Evolutionary conservation across 2,113 vertebrate genomes (phyloP).

Genomic region (Elgaria multicarinata): DNA sequence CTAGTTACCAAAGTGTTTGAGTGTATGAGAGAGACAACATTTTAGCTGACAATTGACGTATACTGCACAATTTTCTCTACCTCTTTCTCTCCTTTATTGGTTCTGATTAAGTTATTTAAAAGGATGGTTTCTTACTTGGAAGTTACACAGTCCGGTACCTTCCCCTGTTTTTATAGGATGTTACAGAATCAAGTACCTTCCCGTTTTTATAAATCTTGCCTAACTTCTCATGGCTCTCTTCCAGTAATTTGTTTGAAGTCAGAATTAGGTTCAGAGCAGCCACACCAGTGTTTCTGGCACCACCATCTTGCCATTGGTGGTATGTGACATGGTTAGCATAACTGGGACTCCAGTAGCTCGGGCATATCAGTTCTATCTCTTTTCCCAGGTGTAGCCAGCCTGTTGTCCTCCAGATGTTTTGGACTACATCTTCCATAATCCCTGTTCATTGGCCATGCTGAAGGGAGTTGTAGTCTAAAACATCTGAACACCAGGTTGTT

Average conservation of each 20-base stretch:
- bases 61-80: background rate
- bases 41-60: background rate
- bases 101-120: background rate
- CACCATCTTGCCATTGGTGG: background rate
- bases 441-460: background rate
- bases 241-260: background rate
- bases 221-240: background rate
- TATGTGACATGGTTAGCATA: background rate
- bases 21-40: background rate
- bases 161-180: background rate
- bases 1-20: background rate
- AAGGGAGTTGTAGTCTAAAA: background rate
- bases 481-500: too few relatives aligned
- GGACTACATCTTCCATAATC: too few relatives aligned
- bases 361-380: background rate
- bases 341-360: background rate
- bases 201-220: background rate
- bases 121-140: background rate
- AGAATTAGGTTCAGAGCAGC: background rate
- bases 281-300: background rate
- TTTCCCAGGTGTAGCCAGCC: background rate
- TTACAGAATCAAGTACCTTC: too few relatives aligned
- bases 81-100: background rate
- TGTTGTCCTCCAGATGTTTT: too few relatives aligned
- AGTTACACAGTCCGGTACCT: background rate